These are phyloP conservation scores for Zeuzera pyrina DNA, from an alignment of 2,888 invertebrate genomes.

Conservation along the genomic window DNA sequence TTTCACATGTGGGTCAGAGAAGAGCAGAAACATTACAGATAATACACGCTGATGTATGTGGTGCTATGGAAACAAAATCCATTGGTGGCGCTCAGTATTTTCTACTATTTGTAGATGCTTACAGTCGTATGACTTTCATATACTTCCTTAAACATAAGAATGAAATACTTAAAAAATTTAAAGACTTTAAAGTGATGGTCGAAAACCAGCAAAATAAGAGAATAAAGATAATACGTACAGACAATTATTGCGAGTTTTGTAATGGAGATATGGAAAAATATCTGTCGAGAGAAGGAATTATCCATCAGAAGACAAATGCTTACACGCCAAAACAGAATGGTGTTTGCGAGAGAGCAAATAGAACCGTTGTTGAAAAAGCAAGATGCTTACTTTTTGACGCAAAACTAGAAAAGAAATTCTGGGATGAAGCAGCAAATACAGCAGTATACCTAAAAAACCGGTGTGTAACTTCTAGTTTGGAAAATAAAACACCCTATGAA, in stretches of 20 bases:
- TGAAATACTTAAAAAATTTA: conserved; percentile 2
- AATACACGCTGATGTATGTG: conserved; percentile 9
- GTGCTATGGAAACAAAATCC: conserved; percentile 7
- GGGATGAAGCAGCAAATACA: conserved; percentile 10
- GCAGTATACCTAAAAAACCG: conserved; percentile 10
- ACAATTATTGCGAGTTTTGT: background rate
- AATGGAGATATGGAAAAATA: background rate
- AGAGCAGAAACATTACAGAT: no score
- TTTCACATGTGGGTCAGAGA: no score
- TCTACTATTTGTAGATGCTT: no score
- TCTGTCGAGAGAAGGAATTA: conserved; percentile 1
- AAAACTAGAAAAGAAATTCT: conserved; percentile 1
- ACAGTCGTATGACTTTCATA: conserved; percentile 6
- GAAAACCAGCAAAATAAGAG: conserved; percentile 4
- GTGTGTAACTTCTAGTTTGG: background rate
- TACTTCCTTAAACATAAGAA: conserved; percentile 2
- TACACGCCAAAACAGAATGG: conserved; percentile 9
- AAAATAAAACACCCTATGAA: background rate
- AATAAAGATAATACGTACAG: conserved; percentile 2
- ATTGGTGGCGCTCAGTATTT: conserved; percentile 6
- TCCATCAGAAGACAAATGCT: conserved; percentile 4
- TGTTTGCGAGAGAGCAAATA: conserved; percentile 4
- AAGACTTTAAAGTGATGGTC: conserved; percentile 2
- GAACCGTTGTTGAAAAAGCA: conserved; percentile 7
- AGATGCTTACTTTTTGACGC: no score